These are phyloP conservation scores for Ceratina australensis DNA, from an alignment of 1,140 invertebrate species.

Conservation along the genomic window DNA sequence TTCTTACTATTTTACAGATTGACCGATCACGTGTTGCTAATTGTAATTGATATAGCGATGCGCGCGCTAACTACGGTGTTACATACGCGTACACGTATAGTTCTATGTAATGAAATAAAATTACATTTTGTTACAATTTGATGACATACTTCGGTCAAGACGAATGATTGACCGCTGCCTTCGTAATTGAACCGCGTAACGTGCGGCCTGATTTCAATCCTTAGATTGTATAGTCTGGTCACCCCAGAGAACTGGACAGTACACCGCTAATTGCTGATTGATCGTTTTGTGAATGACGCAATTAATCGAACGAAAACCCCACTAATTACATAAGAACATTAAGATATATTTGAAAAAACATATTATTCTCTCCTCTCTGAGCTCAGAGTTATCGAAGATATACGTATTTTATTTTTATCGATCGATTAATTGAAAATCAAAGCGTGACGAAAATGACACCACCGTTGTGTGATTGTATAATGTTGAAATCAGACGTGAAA, in stretches of 20 bases:
- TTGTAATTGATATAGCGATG: no score
- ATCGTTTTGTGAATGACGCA: constrained; percentile 73
- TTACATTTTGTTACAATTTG: constrained; percentile 4
- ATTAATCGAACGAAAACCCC: constrained; percentile 65
- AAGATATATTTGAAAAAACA: neutral
- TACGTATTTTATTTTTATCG: no score
- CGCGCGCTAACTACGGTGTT: no score
- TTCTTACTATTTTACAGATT: no score
- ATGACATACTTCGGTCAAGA: constrained; percentile 50
- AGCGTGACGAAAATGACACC: no score
- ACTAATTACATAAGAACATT: constrained; percentile 5
- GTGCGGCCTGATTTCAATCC: constrained; percentile 61
- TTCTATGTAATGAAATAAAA: neutral
- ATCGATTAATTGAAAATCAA: no score
- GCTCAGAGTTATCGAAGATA: no score
- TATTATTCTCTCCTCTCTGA: neutral
- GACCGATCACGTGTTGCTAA: no score
- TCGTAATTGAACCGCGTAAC: constrained; percentile 63
- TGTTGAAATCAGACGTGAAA: no score
- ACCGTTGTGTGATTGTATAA: no score
- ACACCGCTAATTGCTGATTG: constrained; percentile 72
- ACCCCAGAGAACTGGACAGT: constrained; percentile 61
- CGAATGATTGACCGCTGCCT: constrained; percentile 59
- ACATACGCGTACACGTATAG: neutral
- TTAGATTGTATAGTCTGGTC: constrained; percentile 36